Conservation (phyloP, 2,113 vertebrate species). For the Channa maculata region DNA sequence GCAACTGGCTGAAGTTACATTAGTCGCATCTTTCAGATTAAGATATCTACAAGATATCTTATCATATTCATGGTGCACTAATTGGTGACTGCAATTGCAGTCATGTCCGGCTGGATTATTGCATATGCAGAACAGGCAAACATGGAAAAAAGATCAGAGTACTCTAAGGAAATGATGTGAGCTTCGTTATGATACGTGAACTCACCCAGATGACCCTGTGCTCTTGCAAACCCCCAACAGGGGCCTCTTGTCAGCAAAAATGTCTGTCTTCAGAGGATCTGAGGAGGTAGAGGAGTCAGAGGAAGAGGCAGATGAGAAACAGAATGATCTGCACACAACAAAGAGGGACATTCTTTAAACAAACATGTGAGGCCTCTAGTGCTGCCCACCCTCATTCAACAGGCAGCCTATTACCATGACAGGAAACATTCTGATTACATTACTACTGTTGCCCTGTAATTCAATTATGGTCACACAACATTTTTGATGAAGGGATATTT, state of each 20-base stretch:
- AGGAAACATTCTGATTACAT: constrained; percentile 81
- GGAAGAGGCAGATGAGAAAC: constrained; percentile 65
- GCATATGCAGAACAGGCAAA: not conserved
- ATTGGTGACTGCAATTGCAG: not conserved
- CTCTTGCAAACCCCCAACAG: constrained; percentile 97
- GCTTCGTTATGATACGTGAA: constrained; percentile 35
- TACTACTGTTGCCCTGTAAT: constrained; percentile 80
- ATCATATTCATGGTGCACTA: not conserved
- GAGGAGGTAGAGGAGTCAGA: constrained; percentile 59
- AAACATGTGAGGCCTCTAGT: constrained; percentile 61
- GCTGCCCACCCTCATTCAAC: constrained; percentile 63
- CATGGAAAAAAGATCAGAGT: not conserved
- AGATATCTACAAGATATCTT: not conserved
- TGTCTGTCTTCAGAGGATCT: constrained; percentile 92
- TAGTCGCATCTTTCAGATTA: too few species aligned
- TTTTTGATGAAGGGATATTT: constrained; percentile 24
- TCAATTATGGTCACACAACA: constrained; percentile 69
- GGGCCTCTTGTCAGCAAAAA: constrained; percentile 94
- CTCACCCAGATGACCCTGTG: constrained; percentile 96
- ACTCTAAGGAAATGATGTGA: constrained; percentile 33
- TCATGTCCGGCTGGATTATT: not conserved
- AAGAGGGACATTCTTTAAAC: constrained; percentile 73
- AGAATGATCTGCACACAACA: constrained; percentile 66
- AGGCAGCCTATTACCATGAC: constrained; percentile 66
- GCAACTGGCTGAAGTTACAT: too few species aligned